Evolutionary conservation across 2,888 invertebrate genomes (phyloP), one percentile per base, ranked within the genome.

Genomic region (Chymomyza fuscimana): DNA sequence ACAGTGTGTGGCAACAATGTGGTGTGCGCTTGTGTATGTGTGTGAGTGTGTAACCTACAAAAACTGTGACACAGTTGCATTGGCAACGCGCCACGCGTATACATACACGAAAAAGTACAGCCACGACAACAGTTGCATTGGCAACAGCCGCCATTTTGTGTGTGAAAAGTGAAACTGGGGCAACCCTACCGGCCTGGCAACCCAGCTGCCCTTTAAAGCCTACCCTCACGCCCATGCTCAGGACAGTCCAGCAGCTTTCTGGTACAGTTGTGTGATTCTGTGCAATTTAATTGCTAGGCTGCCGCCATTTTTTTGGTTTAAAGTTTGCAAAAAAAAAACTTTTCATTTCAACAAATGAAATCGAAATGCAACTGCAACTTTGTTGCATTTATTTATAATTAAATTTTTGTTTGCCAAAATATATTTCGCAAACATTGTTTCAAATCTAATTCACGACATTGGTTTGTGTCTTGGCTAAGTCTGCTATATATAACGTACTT

Each of bases 101-200:
- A 73, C 65, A 50, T 22, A 56, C 66, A 63, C 63, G 81, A 81
- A 86, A 86, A 86, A 86, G 85, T 86, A 86, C 85, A 86, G 85
- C 85, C 85, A 81, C 87, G 86, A 77, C 85, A 85, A 77, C 85
- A 86, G 86, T 86, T 84, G 86, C 86, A 84, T 63, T 63, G 32
- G 77, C 60, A 60, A 58, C 51, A 66, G 67, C 62, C 86, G 89
- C 89, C 84, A 84, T 88, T 88, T 84, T 88, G 88, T 74, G 80
- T 82, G 80, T 72, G 79, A 72, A 76, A 86, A 74, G 73, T 72
- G 75, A 88, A 84, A 84, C 88, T 88, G 77, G 87, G 85, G 77
- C 83, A 77, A 65, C 63, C 73, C 72, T 72, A 67, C 62, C 68
- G 32, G 51, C 52, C 52, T 61, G 32, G 51, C 52, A n/a, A 58